Evolutionary conservation across 2,888 invertebrate genomes (phyloP).

Genomic region (Hypomecis punctinalis): DNA sequence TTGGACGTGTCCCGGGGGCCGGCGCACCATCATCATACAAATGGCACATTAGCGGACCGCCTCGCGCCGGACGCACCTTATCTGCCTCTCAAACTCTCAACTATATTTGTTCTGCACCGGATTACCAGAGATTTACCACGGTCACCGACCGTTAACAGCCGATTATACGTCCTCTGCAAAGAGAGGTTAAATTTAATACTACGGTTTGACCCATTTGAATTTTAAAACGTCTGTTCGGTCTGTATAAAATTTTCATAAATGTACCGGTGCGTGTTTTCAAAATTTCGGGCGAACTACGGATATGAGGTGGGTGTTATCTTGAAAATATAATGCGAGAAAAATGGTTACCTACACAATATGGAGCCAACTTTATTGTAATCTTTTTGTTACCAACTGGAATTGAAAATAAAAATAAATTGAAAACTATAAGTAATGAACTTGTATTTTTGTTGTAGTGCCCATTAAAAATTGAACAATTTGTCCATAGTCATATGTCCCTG

Average conservation of each 20-base stretch:
- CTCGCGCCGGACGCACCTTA: slow-evolving; percentile 78
- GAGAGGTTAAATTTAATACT: slow-evolving; percentile 74
- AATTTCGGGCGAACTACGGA: slow-evolving; percentile 19
- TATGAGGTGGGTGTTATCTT: not conserved
- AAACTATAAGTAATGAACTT: too few species aligned
- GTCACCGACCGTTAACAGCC: slow-evolving; percentile 75
- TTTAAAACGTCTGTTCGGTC: slow-evolving; percentile 58
- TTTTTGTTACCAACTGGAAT: too few species aligned
- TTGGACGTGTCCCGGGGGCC: slow-evolving; percentile 51
- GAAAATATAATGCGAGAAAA: not conserved
- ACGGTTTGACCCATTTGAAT: slow-evolving; percentile 57
- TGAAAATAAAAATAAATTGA: too few species aligned
- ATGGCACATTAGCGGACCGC: slow-evolving; percentile 79
- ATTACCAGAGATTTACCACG: slow-evolving; percentile 83
- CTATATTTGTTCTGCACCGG: slow-evolving; percentile 82
- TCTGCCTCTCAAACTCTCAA: slow-evolving; percentile 79
- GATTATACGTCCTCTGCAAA: slow-evolving; percentile 81
- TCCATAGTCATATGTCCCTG: slow-evolving; percentile 37
- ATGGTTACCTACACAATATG: not conserved
- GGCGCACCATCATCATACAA: slow-evolving; percentile 79
- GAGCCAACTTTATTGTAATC: too few species aligned
- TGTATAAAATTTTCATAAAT: slow-evolving; percentile 47
- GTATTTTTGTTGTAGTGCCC: slow-evolving; percentile 1
- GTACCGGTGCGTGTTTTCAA: slow-evolving; percentile 20
- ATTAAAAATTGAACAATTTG: slow-evolving; percentile 45